phyloP scores from a whole-genome alignment of 2,888 invertebrate genomes.

The Podabrus alpinus region DNA sequence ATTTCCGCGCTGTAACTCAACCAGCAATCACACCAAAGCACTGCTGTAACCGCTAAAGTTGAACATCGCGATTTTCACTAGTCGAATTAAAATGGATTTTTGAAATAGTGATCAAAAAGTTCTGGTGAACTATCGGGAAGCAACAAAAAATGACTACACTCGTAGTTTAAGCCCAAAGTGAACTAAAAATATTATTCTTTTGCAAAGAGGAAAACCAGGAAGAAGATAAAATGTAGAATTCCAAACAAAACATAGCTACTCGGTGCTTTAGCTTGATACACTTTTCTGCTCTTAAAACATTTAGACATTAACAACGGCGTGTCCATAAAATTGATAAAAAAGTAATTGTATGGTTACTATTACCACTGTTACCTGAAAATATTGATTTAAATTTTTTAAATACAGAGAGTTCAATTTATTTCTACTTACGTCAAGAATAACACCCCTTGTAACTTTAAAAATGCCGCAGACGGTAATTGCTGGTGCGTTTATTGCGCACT shows the following conservation, averaged over 20 bases:
- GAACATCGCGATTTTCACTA: too few species aligned
- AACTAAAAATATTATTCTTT: too few species aligned
- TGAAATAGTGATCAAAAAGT: too few species aligned
- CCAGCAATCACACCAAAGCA: too few species aligned
- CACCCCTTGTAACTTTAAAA: conserved; percentile 16
- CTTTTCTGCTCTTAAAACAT: background rate
- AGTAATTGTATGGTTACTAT: conserved; percentile 1
- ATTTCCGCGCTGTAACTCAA: too few species aligned
- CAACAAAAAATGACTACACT: too few species aligned
- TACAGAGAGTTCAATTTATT: background rate
- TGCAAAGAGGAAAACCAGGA: too few species aligned
- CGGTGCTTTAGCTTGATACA: background rate
- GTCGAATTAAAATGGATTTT: too few species aligned
- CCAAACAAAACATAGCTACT: background rate
- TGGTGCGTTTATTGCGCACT: conserved; percentile 8
- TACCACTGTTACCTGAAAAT: background rate
- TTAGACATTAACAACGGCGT: background rate
- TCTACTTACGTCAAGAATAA: conserved; percentile 19
- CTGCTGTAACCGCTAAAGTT: too few species aligned
- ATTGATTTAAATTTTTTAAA: background rate
- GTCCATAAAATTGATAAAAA: background rate
- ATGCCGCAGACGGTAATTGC: conserved; percentile 10
- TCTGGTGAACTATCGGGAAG: too few species aligned
- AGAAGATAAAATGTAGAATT: too few species aligned
- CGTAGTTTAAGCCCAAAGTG: too few species aligned